Evolutionary conservation across 2,888 invertebrate genomes (phyloP).

Genomic region (Leuctra nigra): DNA sequence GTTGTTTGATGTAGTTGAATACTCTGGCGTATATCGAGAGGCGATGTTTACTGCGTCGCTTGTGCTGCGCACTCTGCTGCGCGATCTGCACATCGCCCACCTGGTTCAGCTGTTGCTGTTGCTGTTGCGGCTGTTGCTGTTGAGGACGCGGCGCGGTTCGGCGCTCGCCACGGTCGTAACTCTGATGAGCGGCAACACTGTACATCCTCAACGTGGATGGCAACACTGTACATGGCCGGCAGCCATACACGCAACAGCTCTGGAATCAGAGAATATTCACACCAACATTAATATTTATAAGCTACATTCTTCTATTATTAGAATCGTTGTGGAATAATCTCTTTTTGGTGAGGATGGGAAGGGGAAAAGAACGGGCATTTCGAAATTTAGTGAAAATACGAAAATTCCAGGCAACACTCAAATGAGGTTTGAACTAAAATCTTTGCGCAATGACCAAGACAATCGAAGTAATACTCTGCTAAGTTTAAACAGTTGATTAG

Average conservation of each 20-base stretch:
- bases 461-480: too few species aligned
- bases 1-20: slow-evolving; percentile 34
- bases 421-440: too few species aligned
- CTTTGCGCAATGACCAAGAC: too few species aligned
- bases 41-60: slow-evolving; percentile 28
- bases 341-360: too few species aligned
- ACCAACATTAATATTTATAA: too few species aligned
- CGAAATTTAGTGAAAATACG: too few species aligned
- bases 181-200: slow-evolving; percentile 32
- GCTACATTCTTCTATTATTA: too few species aligned
- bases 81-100: slow-evolving; percentile 13
- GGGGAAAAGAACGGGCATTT: too few species aligned
- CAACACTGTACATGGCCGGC: too few species aligned
- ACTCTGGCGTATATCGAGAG: slow-evolving; percentile 33
- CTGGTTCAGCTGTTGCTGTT: slow-evolving; percentile 17
- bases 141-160: slow-evolving; percentile 21
- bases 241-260: slow-evolving; percentile 3
- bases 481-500: too few species aligned
- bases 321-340: too few species aligned
- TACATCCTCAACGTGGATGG: slow-evolving; percentile 32
- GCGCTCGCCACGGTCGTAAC: slow-evolving; percentile 24
- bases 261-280: neutral
- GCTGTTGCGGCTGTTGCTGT: slow-evolving; percentile 9
- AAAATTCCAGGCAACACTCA: too few species aligned
- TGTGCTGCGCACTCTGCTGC: slow-evolving; percentile 14